These are phyloP conservation scores for Brienomyrus longianalis DNA, from an alignment of 2,113 vertebrate species.

Conservation along the genomic window DNA sequence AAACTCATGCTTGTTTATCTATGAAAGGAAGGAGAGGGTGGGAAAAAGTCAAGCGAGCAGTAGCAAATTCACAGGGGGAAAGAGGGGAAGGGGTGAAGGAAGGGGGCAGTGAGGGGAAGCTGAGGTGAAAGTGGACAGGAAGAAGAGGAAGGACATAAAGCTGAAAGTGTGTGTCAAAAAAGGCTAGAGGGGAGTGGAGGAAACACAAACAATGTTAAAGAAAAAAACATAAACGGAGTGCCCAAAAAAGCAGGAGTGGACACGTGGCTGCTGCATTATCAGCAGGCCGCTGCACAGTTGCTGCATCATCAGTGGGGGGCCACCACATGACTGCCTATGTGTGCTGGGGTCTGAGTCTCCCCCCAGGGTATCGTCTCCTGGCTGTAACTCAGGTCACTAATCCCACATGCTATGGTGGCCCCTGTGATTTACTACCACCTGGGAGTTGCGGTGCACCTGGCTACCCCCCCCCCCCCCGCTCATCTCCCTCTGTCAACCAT, in stretches of 20 bases:
- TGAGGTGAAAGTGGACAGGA: slow-evolving; percentile 32
- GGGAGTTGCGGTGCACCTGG: slow-evolving; percentile 38
- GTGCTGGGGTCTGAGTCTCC: background rate
- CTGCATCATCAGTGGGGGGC: background rate
- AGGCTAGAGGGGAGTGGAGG: slow-evolving; percentile 6
- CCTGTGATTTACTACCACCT: slow-evolving; percentile 52
- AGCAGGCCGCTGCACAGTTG: background rate
- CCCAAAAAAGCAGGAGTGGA: background rate
- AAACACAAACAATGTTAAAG: background rate
- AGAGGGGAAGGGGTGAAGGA: background rate
- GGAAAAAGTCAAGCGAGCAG: too few relatives aligned
- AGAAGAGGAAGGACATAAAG: background rate
- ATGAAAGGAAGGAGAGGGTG: background rate
- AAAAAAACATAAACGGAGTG: slow-evolving; percentile 18
- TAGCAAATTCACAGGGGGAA: background rate
- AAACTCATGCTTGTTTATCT: background rate
- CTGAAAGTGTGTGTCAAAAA: background rate
- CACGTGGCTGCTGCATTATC: background rate
- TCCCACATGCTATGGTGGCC: slow-evolving; percentile 40
- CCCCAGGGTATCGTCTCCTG: slow-evolving; percentile 15
- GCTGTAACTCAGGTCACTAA: slow-evolving; percentile 52
- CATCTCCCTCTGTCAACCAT: slow-evolving; percentile 29
- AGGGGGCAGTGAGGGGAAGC: slow-evolving; percentile 12
- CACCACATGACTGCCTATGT: background rate
- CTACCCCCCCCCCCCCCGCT: slow-evolving; percentile 25